A percentile compares a stretch with the other conserved stretches of the same genome.
phyloP scores from a whole-genome alignment of 2,113 vertebrate genomes.

The Gorsachius goisagi region DNA sequence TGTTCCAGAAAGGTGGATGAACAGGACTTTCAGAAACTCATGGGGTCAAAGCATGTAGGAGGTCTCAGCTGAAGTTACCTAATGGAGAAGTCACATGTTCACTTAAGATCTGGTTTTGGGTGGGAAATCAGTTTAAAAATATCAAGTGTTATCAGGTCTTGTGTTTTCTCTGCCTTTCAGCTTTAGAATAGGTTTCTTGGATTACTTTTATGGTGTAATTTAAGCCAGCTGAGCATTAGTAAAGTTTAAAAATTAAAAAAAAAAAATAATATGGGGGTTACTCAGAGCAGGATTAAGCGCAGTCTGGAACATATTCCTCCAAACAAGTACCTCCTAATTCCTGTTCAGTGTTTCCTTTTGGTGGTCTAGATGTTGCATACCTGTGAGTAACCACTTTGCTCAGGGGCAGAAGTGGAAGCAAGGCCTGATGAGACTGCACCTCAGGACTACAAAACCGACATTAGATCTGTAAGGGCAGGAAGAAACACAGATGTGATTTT shows the following conservation, averaged over 20 bases:
- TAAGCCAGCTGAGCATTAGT: not conserved
- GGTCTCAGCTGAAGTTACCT: not conserved
- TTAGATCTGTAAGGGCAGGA: not conserved
- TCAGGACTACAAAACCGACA: not conserved
- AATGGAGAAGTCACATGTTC: not conserved
- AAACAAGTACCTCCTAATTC: not conserved
- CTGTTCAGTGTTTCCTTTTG: not conserved
- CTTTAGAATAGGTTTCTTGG: not conserved
- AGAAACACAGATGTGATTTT: not conserved
- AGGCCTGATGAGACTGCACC: not conserved
- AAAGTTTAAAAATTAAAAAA: not conserved
- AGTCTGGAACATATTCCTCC: not conserved
- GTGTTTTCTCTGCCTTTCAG: not conserved
- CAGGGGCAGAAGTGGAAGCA: not conserved
- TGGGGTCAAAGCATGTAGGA: not conserved
- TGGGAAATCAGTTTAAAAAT: not conserved
- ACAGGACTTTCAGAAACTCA: not conserved
- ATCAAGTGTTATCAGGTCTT: not conserved
- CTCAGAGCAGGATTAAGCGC: not conserved
- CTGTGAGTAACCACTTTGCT: not conserved
- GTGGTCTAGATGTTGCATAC: not conserved
- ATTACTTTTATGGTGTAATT: not conserved
- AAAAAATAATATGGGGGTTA: not conserved
- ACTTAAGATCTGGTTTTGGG: not conserved
- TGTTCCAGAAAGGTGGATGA: not conserved